These are phyloP conservation scores for Drosophila colorata DNA, from an alignment of 2,888 invertebrate species.

Conservation along the genomic window DNA sequence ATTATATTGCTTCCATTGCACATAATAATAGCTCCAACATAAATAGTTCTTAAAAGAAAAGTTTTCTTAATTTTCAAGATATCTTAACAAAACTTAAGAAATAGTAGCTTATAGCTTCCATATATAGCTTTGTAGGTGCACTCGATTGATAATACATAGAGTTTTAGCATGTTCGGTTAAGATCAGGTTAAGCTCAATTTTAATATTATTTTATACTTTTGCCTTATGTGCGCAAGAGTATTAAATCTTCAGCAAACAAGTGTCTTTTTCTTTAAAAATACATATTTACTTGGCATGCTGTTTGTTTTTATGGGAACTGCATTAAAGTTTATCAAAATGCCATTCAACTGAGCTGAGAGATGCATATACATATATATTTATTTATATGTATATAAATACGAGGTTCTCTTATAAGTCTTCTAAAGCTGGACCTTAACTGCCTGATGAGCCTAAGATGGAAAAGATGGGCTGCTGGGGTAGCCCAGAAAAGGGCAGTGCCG, in stretches of 20 bases:
- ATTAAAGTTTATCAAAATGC: no score
- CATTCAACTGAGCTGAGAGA: not conserved
- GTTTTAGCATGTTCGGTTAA: no score
- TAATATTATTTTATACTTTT: no score
- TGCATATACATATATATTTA: not conserved
- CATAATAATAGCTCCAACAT: no score
- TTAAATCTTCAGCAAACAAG: not conserved
- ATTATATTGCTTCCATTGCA: not conserved
- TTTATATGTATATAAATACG: constrained; percentile 14
- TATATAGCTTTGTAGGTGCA: no score
- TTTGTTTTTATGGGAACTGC: constrained; percentile 40
- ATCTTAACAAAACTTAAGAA: no score
- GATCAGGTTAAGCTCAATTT: no score
- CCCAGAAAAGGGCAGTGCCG: constrained; percentile 19
- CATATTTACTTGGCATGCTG: constrained; percentile 15
- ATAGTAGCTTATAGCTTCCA: no score
- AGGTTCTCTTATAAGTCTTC: constrained; percentile 8
- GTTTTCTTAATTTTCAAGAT: no score
- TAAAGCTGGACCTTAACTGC: not conserved
- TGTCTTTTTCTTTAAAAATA: not conserved
- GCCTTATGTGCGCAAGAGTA: not conserved
- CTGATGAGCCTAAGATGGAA: constrained; percentile 23
- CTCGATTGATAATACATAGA: no score
- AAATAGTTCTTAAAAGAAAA: no score
- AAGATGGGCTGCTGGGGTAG: not conserved